Evolutionary conservation across 2,888 invertebrate species (phyloP), one percentile per base, ranked within the genome.

Genomic region (Aelia acuminata): DNA sequence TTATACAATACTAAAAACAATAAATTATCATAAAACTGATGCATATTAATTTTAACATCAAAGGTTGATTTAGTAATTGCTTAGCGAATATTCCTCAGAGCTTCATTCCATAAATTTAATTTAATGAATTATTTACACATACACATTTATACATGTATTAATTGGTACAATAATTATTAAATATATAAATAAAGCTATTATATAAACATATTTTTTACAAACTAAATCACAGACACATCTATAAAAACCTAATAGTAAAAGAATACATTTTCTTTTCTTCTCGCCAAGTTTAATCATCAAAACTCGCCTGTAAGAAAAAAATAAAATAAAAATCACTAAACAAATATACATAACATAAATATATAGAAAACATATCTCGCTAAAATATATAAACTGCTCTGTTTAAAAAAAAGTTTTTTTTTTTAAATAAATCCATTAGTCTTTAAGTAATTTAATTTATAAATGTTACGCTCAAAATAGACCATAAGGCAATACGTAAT

Each of bases 141-240:
- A 39, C 35, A 85, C 39, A 53, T 57, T n/a, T 85, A 85, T 39
- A 85, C 57, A 85, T 85, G 20, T 47, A 49, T 84, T 49, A 49
- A 84, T 26, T 49, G 31, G 26, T 49, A 86, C 18, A 47, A 26
- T 31, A 57, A 75, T 39, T 75, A 87, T 47, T 43, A 43, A 75
- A 47, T 70, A 86, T 75, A 57, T 70, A 63, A 75, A 87, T 57
- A 87, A 75, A 31, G 35, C 49, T 35, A 87, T 63, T 57, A 86
- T 75, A 87, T 85, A 43, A 86, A 85, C 47, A 80, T 87, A 84
- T 57, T 47, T 39, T 57, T 70, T 85, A 88, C 84, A 50, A 22
- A 43, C 88, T 88, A 89, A 89, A 89, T 89, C 89, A 89, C 89
- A 89, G 89, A 84, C 89, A 86, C 85, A 84, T 87, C 57, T 88